Evolutionary conservation across 2,888 invertebrate genomes (phyloP).

Genomic region (Ochropleura plecta): DNA sequence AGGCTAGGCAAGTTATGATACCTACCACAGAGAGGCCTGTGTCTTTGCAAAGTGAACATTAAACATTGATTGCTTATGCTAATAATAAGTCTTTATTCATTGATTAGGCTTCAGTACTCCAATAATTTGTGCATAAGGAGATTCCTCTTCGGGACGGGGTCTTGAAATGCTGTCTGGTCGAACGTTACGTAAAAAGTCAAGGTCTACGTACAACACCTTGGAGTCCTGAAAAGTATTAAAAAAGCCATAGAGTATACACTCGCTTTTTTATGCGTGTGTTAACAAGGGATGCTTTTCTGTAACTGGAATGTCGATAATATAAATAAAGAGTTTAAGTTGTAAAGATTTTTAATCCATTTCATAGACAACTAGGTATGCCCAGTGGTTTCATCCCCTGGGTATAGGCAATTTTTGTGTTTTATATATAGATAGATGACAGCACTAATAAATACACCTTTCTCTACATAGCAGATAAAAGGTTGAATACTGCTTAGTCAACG

Average conservation of each 20-base stretch:
- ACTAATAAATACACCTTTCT: neutral
- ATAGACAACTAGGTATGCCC: neutral
- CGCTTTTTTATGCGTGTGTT: neutral
- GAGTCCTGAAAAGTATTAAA: constrained; percentile 14
- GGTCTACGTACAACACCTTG: constrained; percentile 40
- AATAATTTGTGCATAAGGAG: constrained; percentile 50
- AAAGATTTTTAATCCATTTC: too few species aligned
- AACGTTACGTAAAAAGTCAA: neutral
- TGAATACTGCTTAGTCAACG: neutral
- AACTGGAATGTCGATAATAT: neutral
- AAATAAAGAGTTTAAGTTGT: too few species aligned
- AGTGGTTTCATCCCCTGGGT: too few species aligned
- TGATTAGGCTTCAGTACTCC: constrained; percentile 24
- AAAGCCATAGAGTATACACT: neutral
- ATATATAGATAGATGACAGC: neutral
- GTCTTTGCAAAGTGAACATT: too few species aligned
- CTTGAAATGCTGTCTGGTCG: neutral
- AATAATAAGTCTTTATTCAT: neutral
- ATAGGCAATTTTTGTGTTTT: too few species aligned
- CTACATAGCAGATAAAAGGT: neutral
- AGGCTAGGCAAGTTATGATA: neutral
- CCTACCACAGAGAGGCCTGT: neutral
- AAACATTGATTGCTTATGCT: neutral
- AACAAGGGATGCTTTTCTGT: neutral
- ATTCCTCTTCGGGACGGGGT: neutral